Percentiles rank a stretch among this genome's conserved stretches.
Evolutionary conservation across 2,888 invertebrate genomes (phyloP).

Genomic region (Junonia oenone): DNA sequence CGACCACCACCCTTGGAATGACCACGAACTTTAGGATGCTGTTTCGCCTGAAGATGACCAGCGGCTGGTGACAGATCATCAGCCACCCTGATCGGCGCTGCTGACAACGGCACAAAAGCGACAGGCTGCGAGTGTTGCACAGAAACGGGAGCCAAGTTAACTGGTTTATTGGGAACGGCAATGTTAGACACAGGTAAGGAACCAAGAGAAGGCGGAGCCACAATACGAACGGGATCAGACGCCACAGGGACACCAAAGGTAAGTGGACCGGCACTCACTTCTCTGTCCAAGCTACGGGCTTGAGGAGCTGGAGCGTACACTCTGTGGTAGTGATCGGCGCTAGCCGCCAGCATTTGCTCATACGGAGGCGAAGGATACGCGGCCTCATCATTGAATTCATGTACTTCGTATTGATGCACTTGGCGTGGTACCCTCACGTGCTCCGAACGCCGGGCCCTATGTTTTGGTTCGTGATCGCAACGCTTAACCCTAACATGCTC

Average conservation of each 20-base stretch:
- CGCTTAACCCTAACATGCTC: conserved; percentile 57
- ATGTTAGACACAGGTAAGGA: conserved; percentile 12
- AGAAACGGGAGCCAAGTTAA: conserved; percentile 22
- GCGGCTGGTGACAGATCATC: conserved; percentile 33
- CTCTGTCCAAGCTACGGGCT: conserved; percentile 41
- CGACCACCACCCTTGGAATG: conserved; percentile 76
- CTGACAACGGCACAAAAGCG: conserved; percentile 14
- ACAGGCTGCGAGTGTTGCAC: conserved; percentile 17
- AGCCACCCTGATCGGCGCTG: neutral
- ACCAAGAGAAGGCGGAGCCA: conserved; percentile 11
- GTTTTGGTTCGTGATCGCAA: conserved; percentile 37
- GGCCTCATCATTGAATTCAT: conserved; percentile 55
- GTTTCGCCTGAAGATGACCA: conserved; percentile 42
- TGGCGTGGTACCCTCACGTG: conserved; percentile 49
- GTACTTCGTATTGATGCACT: conserved; percentile 66
- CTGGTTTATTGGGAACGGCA: conserved; percentile 30
- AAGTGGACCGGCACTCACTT: conserved; percentile 38
- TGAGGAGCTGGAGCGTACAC: conserved; percentile 48
- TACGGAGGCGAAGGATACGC: conserved; percentile 51
- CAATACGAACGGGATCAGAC: conserved; percentile 19
- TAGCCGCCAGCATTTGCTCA: conserved; percentile 68
- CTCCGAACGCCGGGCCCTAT: conserved; percentile 27
- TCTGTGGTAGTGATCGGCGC: conserved; percentile 66
- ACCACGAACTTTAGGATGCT: conserved; percentile 50
- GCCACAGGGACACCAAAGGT: conserved; percentile 35